Base-by-base conservation (phyloP, 2,797 vertebrate genomes). In the Anableps anableps region DNA sequence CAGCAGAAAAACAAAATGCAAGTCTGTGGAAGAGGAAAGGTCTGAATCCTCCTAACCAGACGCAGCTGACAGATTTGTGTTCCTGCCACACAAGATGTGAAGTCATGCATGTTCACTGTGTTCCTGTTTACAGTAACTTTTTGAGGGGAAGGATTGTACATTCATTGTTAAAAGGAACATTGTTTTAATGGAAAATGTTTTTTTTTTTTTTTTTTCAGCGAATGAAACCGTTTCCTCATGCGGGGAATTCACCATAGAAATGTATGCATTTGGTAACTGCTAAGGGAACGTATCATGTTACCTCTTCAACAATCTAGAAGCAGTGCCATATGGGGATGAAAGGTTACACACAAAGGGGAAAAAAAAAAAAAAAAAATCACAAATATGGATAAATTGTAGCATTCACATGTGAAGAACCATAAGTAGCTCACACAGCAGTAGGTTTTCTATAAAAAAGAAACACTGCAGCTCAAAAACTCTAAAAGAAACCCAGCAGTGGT, bases 11-110 rank as follows among this genome's bases (percentile, higher is more conserved):
- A 60, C 72, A 26, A 58, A 75, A 36, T 81, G 48, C 13, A 72
- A 77, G 78, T 74, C 73, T 58, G 9, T 62, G 36, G 50, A 73
- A 82, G 74, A 90, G 86, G 77, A 88, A 86, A 79, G 80, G 58
- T 75, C 26, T 50, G 78, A 80, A 74, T 70, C 76, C 86, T 84
- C 70, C 82, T 64, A 64, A 86, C 75, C 88, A 89, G 83, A 81
- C 72, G 73, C 80, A 79, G 80, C 68, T 91, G 94, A 93, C 90
- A 92, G 90, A 93, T 88, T 86, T 83, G 88, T 85, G 88, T 89
- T 94, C 91, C 89, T 88, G 87, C 87, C 86, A 85, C 84, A 88
- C 85, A 91, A 83, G 58, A 85, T 85, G 91, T 92, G 85, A 84
- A 92, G 87, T 80, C 93, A 90, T 83, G 93, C 88, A 78, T 90